Evolutionary conservation across 2,888 invertebrate species (phyloP), one percentile per base, ranked within the genome.

Genomic region (Cephus spinipes): DNA sequence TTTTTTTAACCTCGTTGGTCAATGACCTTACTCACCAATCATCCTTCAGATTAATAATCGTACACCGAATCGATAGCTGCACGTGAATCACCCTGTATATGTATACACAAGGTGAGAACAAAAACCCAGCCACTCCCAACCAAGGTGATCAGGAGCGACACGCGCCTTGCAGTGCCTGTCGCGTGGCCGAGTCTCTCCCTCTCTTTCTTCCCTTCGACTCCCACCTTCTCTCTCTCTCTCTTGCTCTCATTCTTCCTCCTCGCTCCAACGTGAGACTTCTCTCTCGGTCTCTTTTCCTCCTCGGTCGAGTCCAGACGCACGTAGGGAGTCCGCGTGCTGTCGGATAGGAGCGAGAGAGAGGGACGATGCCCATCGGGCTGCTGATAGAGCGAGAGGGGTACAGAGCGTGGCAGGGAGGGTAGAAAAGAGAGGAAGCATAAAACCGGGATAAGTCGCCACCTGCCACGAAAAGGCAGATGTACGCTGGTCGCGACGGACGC

Each of bases 391-490:
- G 73, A 75, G 75, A 74, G 69, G 71, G 73, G 11, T 3, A 23
- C 71, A 12, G 34, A 23, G 6, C 4, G 3, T 0, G 30, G 12
- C 9, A 12, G 33, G 35, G 74, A 11, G 35, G 9, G 30, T 3
- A 23, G 74, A 15, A 74, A 35, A 1, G 33, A 35, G 74, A 30
- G 74, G 33, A 30, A 74, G 74, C 33, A 74, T 30, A 23, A 35
- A 74, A 74, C 33, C 31, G 33, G 74, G 74, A 74, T 85, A 85
- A 87, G 85, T 88, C 85, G 87, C 89, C 90, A 90, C 90, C 90
- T 90, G 90, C 90, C 88, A 84, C 85, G 83, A 84, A 85, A 83
- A 84, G 88, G 89, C 90, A 90, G 90, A 90, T 90, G 90, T 88
- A 86, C 85, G 79, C 81, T 83, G 83, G 86, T 82, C 83, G 81